Base-by-base conservation (phyloP, 2,888 invertebrate genomes). In the Lepidocyrtoides sp. region DNA sequence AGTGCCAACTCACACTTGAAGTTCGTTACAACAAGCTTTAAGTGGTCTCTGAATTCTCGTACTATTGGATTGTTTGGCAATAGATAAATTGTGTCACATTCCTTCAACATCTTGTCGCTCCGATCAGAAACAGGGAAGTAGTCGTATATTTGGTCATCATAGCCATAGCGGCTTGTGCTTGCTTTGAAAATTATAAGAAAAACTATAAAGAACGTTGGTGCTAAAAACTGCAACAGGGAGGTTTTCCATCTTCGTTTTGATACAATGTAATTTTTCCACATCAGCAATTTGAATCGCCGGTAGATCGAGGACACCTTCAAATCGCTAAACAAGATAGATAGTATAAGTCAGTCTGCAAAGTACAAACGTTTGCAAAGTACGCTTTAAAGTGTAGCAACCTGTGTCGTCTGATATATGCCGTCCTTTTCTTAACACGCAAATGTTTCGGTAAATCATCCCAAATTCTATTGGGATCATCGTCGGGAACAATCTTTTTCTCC, bases 401-500 rank as follows among this genome's bases (percentile, higher is more conserved):
- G 17, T 92, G 92, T 17, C 84, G 48, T 17, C 91, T 17, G 3
- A 91, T 89, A n/a, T 92, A 91, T 0, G 91, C 85, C 3, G n/a
- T 32, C 32, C 85, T 66, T 44, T 91, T 89, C 54, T 92, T 92
- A 8, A 88, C 54, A 8, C 85, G 79, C 14, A 86, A 75, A 8
- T 92, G 51, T 51, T 85, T 84, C 2, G 92, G 92, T 32, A 92
- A 89, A 23, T 84, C 89, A n/a, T 88, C 89, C 92, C 92, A 92
- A n/a, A 86, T 91, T 60, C 79, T 14, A 10, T 54, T 79, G 2
- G 51, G 79, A 32, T 79, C 75, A 44, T 75, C 75, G 0, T 75
- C 66, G 1, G 66, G n/a, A n/a, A n/a, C n/a, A n/a, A n/a, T n/a
- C n/a, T n/a, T n/a, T n/a, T n/a, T n/a, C n/a, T n/a, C n/a, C n/a